A percentile compares a stretch with the other conserved stretches of the same genome.
Evolutionary conservation across 2,113 vertebrate genomes (phyloP).

Genomic region (Prionailurus viverrinus): DNA sequence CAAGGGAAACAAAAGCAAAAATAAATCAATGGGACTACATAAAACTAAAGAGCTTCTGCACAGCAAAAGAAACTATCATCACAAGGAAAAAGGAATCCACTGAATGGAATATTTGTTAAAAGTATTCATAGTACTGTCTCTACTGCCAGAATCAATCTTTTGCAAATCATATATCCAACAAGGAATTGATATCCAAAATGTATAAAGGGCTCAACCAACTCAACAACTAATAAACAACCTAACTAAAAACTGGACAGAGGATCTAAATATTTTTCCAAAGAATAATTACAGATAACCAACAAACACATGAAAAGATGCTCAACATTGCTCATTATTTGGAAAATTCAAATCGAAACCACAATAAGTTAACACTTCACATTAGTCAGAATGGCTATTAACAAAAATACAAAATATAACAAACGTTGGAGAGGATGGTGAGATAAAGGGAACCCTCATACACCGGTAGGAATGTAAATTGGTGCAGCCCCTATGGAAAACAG

Average conservation of each 20-base stretch:
- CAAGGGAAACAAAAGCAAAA: background rate
- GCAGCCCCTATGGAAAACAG: background rate
- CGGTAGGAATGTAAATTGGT: background rate
- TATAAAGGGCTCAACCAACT: background rate
- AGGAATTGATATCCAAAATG: background rate
- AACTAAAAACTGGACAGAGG: background rate
- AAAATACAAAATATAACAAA: background rate
- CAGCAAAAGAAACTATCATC: background rate
- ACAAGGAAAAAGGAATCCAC: background rate
- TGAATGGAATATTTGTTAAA: background rate
- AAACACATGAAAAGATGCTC: background rate
- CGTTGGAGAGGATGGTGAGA: background rate
- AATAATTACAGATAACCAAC: background rate
- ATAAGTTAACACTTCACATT: background rate
- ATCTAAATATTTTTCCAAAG: background rate
- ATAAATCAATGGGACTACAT: background rate
- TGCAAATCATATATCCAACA: background rate
- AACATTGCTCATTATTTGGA: background rate
- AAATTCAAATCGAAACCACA: background rate
- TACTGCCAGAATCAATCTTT: background rate
- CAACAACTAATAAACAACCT: background rate
- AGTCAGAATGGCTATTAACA: background rate
- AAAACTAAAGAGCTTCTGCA: background rate
- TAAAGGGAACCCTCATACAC: background rate
- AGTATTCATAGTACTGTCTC: background rate